These are phyloP conservation scores for Fragum whitleyi DNA, from an alignment of 2,888 invertebrate species.

Conservation along the genomic window DNA sequence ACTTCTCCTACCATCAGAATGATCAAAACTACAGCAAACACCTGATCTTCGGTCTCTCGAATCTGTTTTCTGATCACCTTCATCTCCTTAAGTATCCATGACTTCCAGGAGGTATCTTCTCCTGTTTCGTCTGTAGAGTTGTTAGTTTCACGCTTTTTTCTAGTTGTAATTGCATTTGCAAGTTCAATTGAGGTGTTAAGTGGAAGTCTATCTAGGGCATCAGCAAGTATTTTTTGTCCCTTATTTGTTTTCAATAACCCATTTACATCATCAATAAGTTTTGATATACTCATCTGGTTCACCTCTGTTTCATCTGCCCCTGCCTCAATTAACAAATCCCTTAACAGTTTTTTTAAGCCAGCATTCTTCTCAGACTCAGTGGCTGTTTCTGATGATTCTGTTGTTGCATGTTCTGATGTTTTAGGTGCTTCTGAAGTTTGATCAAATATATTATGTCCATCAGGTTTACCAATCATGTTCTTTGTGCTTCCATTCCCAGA, in stretches of 20 bases:
- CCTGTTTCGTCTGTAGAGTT: background rate
- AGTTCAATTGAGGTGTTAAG: conserved; percentile 45
- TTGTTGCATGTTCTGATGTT: background rate
- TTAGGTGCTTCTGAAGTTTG: background rate
- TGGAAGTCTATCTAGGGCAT: conserved; percentile 34
- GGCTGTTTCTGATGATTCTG: background rate
- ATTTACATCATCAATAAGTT: conserved; percentile 9
- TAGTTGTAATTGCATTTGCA: conserved; percentile 11
- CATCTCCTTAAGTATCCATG: conserved; percentile 19
- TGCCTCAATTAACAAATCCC: background rate
- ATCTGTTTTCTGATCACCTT: conserved; percentile 66
- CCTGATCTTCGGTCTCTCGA: conserved; percentile 60
- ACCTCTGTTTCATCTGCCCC: conserved; percentile 20
- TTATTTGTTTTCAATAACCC: background rate
- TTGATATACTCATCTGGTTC: background rate
- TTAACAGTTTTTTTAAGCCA: conserved; percentile 5
- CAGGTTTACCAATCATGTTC: background rate
- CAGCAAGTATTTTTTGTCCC: conserved; percentile 13
- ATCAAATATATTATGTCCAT: conserved; percentile 13
- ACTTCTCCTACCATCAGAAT: conserved; percentile 79
- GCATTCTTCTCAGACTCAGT: conserved; percentile 2
- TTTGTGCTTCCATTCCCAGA: background rate
- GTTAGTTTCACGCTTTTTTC: background rate
- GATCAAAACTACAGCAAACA: conserved; percentile 77
- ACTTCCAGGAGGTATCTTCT: conserved; percentile 13